Evolutionary conservation across 1,140 invertebrate species (phyloP).

Genomic region (Penaeus japonicus): DNA sequence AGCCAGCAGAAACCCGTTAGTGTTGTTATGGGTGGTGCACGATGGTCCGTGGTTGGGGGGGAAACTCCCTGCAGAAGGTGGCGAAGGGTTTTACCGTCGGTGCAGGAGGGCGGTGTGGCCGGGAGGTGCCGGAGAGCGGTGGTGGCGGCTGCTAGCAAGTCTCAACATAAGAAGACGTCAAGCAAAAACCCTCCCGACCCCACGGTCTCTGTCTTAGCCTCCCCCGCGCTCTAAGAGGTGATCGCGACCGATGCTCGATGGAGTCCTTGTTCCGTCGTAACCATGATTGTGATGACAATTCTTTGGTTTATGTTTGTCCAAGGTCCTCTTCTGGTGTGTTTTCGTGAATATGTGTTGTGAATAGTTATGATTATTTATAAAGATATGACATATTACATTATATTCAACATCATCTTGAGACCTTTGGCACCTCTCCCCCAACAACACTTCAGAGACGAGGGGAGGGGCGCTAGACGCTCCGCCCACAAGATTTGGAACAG

Average conservation of each 20-base stretch:
- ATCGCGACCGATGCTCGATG: slow-evolving; percentile 45
- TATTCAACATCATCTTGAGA: slow-evolving; percentile 28
- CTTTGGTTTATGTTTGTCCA: background rate
- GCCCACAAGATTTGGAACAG: slow-evolving; percentile 34
- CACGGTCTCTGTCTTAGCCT: slow-evolving; percentile 52
- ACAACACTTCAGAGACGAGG: slow-evolving; percentile 55
- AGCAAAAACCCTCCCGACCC: slow-evolving; percentile 56
- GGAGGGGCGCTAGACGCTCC: slow-evolving; percentile 29
- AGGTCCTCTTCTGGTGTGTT: background rate
- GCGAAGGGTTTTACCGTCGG: slow-evolving; percentile 30
- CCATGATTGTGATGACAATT: background rate
- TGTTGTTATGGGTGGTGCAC: slow-evolving; percentile 17
- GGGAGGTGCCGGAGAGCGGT: slow-evolving; percentile 38
- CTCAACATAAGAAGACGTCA: slow-evolving; percentile 56
- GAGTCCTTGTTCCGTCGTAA: background rate
- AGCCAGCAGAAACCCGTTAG: background rate
- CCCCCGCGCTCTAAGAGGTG: slow-evolving; percentile 51
- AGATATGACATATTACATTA: slow-evolving; percentile 29
- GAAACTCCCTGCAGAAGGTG: slow-evolving; percentile 42
- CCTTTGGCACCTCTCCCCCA: slow-evolving; percentile 24
- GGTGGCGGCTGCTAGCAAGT: slow-evolving; percentile 52
- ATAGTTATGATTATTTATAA: slow-evolving; percentile 31
- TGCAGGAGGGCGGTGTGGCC: slow-evolving; percentile 45
- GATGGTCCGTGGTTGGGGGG: background rate
- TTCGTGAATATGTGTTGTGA: slow-evolving; percentile 16